Conservation (phyloP, 2,888 invertebrate genomes). For the Volucella zonaria region DNA sequence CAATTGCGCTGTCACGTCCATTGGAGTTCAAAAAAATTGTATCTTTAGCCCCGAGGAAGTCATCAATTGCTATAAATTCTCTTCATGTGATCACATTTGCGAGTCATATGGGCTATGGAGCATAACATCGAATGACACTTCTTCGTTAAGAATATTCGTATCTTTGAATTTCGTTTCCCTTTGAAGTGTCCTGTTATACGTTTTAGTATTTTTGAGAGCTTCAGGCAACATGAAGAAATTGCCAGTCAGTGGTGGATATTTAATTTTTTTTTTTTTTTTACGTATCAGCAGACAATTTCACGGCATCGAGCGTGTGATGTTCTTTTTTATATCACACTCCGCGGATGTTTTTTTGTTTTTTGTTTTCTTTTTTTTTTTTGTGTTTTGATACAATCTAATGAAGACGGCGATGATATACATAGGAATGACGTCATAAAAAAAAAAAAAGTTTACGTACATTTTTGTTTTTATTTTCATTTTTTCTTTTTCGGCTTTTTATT, state of each 20-base stretch:
- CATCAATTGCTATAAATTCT: slow-evolving; percentile 68
- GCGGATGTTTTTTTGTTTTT: neutral
- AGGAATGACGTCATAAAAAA: slow-evolving; percentile 34
- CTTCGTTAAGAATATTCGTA: slow-evolving; percentile 6
- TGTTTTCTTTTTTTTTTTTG: neutral
- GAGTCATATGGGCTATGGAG: slow-evolving; percentile 14
- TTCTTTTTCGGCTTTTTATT: slow-evolving; percentile 1
- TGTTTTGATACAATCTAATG: slow-evolving; percentile 23
- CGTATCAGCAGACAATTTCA: neutral
- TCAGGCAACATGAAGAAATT: no score
- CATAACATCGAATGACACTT: slow-evolving; percentile 1
- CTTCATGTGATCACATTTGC: slow-evolving; percentile 51
- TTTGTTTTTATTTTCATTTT: neutral
- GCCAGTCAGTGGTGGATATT: no score
- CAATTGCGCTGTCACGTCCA: slow-evolving; percentile 56
- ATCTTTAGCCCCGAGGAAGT: slow-evolving; percentile 31
- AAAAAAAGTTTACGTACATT: neutral
- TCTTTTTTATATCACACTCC: neutral
- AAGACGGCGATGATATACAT: slow-evolving; percentile 13
- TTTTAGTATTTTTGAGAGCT: no score
- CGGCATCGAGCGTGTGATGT: no score
- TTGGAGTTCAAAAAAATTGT: slow-evolving; percentile 43
- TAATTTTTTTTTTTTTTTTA: neutral
- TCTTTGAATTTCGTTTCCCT: slow-evolving; percentile 21
- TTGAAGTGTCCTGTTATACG: neutral